Evolutionary conservation across 2,888 invertebrate genomes (phyloP), one percentile per base, ranked within the genome.

Genomic region (Oscheius sp.): DNA sequence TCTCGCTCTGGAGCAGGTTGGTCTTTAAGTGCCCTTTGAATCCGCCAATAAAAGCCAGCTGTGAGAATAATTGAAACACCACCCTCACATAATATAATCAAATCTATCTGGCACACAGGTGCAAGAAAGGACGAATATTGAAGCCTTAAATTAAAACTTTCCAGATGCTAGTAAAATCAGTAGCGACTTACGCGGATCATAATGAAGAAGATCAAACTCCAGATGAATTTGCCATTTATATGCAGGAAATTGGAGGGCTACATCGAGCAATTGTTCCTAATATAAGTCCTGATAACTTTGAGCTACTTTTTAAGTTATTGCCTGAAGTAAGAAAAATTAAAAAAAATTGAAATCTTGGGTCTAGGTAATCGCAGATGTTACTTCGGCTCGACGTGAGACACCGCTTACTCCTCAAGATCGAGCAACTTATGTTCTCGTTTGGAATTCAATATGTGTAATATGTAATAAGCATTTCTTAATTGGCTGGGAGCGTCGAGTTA

Each of bases 401-500:
- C 68, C 68, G 2, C 29, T 68, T 8, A 50, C 42, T 3, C 10
- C 39, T 2, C 34, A 37, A 4, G 68, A 68, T 2, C 31, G 68
- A 0, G 10, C 1, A 3, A 20, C n/a, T 10, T 34, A 46, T n/a
- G 15, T 58, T n/a, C 10, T 12, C n/a, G 61, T 61, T 33, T 68
- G 68, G 68, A 39, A 23, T 37, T 34, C 31, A 1, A 61, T 68
- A 17, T 15, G 25, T 20, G 37, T 8, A 15, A 33, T 69, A 8
- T 63, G 63, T 63, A 50, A 52, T 12, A 50, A 63, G 12, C 63
- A 63, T 33, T 61, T 69, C 33, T n/a, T 63, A 17, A 23, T 63
- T n/a, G 69, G 69, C 46, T 69, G 69, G 69, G 69, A 63, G 29
- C 69, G 69, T 12, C 50, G 69, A 4, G 45, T 69, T 31, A 33